Base-by-base conservation (phyloP, 2,888 invertebrate species). In the Diabrotica balteata region DNA sequence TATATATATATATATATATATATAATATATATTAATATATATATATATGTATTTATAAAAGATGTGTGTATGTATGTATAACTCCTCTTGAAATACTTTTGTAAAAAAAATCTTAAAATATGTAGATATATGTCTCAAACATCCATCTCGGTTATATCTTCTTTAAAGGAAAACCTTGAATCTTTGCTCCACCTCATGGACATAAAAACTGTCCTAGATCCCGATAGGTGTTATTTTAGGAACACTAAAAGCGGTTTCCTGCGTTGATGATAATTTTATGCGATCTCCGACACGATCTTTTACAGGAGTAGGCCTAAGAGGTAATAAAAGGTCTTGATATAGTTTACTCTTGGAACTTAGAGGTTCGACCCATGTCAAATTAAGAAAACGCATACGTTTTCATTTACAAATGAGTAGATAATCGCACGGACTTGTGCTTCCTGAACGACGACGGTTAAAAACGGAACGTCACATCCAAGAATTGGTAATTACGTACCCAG, bases 271-370 rank as follows among this genome's bases (percentile, higher is more conserved):
- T 63, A 54, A 57, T 63, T 63, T 63, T 45, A 57, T 63, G 55
- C 63, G 54, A 63, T 63, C 63, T 63, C 22, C n/a, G 67, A 69
- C 67, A 47, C 61, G 57, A 61, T 47, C 62, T 51, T 61, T 58
- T 59, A 58, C 47, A 59, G 54, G 47, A 49, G 32, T 43, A 57
- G 51, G 43, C 54, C 55, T 49, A 45, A 62, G 58, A 62, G 54
- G 11, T 46, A 57, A 59, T 65, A 49, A 47, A 71, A 46, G 64
- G 51, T 43, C 63, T 11, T n/a, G 66, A 50, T 62, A 59, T 44
- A 61, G 66, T 69, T 66, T 50, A 64, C 60, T 59, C 43, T 10
- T 17, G 43, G 51, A 50, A 51, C 43, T 51, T 52, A 32, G 60
- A 42, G 44, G 46, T 47, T 46, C 11, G 63, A 55, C 42, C 54